Base-by-base conservation (phyloP, 2,797 vertebrate species). In the Psittacula echo region DNA sequence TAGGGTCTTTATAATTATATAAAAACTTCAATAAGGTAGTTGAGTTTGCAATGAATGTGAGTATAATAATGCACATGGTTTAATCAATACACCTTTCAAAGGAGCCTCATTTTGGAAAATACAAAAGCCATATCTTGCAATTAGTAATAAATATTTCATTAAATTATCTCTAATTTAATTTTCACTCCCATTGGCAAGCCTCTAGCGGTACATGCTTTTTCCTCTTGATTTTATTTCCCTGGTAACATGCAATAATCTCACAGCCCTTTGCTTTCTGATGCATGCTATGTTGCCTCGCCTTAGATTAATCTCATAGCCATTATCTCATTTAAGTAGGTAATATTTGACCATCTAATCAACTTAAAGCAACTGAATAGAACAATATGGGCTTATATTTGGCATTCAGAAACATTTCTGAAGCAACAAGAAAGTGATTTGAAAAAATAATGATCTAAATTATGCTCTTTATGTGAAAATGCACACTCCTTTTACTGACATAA, bases 121-220 rank as follows among this genome's bases (percentile, higher is more conserved):
- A 64, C 62, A 95, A 95, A 93, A 92, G 53, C n/a, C 19, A 2
- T 73, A 81, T 94, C 81, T 91, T 91, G 32, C 61, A 78, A 45
- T 82, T 64, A 64, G 39, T 80, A 95, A 95, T 96, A 96, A 92
- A 94, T 94, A 93, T 86, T 90, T 93, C 66, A 96, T 94, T 96
- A 95, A 95, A 90, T 92, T 89, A 86, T 87, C 75, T 97, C 65
- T 85, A 73, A 53, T 95, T 97, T 47, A 91, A 44, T 82, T 94
- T 96, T 68, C 61, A 24, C 23, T 95, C 60, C 54, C 50, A 26
- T 15, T 80, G 72, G 62, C 39, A 91, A 91, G 78, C 44, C 60
- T 91, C 78, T 90, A 92, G 65, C 44, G 72, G 37, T 70, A 62
- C 41, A 14, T 72, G 42, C 44, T 44, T 87, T 87, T 90, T 54